phyloP scores from a whole-genome alignment of 1,140 invertebrate genomes.

The Andrena cerasifolii region DNA sequence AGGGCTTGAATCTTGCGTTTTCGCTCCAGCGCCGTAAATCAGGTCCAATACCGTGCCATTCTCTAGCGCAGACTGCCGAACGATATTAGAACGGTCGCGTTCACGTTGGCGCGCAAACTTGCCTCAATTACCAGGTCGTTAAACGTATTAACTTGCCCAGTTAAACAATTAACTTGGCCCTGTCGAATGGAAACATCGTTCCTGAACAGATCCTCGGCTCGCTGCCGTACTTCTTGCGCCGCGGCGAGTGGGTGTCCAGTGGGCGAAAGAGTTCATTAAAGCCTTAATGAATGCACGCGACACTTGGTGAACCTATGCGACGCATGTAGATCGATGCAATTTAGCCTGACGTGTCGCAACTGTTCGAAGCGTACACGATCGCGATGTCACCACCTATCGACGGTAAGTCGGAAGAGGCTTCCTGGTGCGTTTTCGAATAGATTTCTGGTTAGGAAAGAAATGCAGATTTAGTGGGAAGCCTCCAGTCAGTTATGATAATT shows the following conservation, averaged over 20 bases:
- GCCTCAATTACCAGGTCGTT: slow-evolving; percentile 67
- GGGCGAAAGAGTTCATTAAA: slow-evolving; percentile 42
- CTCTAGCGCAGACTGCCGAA: not conserved
- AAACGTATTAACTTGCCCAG: slow-evolving; percentile 64
- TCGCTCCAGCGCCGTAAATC: not conserved
- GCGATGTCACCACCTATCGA: slow-evolving; percentile 7
- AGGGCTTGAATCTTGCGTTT: not conserved
- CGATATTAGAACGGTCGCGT: slow-evolving; percentile 27
- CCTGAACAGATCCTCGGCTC: slow-evolving; percentile 14
- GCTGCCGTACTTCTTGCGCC: slow-evolving; percentile 9
- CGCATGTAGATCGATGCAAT: slow-evolving; percentile 23
- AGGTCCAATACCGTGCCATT: not conserved
- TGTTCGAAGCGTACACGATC: not conserved
- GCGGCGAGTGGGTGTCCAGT: slow-evolving; percentile 58
- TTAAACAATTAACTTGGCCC: slow-evolving; percentile 71
- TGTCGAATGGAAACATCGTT: slow-evolving; percentile 52
- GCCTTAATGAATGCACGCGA: slow-evolving; percentile 15
- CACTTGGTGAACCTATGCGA: not conserved
- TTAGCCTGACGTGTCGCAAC: slow-evolving; percentile 10
- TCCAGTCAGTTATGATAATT: not conserved
- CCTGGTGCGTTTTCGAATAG: not conserved
- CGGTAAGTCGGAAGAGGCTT: not conserved
- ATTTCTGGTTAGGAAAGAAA: not conserved
- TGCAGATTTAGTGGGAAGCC: not conserved
- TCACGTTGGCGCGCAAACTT: slow-evolving; percentile 56